These are phyloP conservation scores for Buphagus erythrorhynchus DNA, from an alignment of 2,797 vertebrate species.

Conservation along the genomic window DNA sequence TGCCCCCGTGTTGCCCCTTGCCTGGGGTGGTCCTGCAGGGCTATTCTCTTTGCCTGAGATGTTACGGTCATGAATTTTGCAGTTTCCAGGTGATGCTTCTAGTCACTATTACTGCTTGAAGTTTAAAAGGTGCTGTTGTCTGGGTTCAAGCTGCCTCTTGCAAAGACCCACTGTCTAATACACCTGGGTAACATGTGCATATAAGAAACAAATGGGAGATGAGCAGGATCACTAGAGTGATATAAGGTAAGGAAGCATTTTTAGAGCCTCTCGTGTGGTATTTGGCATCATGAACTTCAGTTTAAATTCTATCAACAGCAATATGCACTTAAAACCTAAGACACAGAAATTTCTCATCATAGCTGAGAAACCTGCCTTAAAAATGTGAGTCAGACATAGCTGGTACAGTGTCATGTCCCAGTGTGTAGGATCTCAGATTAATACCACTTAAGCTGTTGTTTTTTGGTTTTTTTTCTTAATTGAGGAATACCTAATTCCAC, in stretches of 20 bases:
- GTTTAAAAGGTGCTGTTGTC: neutral
- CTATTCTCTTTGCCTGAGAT: neutral
- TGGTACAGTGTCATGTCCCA: neutral
- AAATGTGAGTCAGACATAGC: neutral
- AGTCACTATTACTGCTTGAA: neutral
- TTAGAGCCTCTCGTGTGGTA: neutral
- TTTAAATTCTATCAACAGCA: neutral
- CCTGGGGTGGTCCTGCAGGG: neutral
- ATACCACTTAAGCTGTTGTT: neutral
- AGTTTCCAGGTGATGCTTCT: neutral
- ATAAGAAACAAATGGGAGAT: neutral
- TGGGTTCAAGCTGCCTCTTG: neutral
- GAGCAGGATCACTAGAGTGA: neutral
- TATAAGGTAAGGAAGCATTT: neutral
- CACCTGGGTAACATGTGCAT: fast-evolving
- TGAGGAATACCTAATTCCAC: neutral
- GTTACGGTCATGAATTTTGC: neutral
- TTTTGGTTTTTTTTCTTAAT: neutral
- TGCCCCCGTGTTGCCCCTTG: fast-evolving
- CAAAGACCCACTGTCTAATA: neutral
- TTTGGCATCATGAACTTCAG: neutral
- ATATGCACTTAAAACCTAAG: neutral
- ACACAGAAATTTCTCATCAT: neutral
- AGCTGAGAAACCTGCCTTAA: neutral
- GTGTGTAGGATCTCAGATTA: neutral